phyloP scores from a whole-genome alignment of 2,888 invertebrate genomes.

The Drosophila algonquin region DNA sequence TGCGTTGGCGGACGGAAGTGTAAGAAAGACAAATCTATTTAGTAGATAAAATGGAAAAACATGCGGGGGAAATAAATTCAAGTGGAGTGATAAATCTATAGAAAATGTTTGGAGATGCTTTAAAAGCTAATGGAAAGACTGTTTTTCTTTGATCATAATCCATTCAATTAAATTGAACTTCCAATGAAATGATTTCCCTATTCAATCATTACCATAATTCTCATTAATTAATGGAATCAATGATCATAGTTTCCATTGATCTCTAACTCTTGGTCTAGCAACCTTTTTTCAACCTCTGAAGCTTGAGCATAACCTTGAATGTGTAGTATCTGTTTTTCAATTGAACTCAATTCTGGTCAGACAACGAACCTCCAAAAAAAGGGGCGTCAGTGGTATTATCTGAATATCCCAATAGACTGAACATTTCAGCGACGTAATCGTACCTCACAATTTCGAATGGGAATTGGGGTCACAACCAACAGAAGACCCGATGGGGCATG shows the following conservation, averaged over 20 bases:
- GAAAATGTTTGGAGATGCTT: neutral
- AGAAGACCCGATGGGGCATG: constrained; percentile 29
- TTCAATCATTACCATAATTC: neutral
- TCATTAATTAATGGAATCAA: neutral
- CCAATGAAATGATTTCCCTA: neutral
- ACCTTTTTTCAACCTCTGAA: neutral
- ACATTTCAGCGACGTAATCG: constrained; percentile 49
- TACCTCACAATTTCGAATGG: constrained; percentile 22
- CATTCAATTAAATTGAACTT: neutral
- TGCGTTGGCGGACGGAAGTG: constrained; percentile 72
- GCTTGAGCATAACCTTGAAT: constrained; percentile 52
- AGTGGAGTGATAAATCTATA: constrained; percentile 9
- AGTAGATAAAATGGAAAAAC: constrained; percentile 52
- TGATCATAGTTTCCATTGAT: neutral
- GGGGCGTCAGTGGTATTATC: constrained; percentile 67
- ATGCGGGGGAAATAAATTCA: constrained; percentile 12
- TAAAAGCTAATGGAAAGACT: neutral
- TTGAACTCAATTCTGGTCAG: constrained; percentile 44
- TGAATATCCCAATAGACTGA: constrained; percentile 19
- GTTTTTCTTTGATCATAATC: neutral
- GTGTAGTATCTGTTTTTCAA: neutral
- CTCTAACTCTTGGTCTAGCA: neutral
- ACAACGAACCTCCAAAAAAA: constrained; percentile 34
- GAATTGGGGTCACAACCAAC: constrained; percentile 55
- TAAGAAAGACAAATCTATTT: constrained; percentile 39